phyloP scores from a whole-genome alignment of 2,888 invertebrate genomes.

The Caenorhabditis uteleia region DNA sequence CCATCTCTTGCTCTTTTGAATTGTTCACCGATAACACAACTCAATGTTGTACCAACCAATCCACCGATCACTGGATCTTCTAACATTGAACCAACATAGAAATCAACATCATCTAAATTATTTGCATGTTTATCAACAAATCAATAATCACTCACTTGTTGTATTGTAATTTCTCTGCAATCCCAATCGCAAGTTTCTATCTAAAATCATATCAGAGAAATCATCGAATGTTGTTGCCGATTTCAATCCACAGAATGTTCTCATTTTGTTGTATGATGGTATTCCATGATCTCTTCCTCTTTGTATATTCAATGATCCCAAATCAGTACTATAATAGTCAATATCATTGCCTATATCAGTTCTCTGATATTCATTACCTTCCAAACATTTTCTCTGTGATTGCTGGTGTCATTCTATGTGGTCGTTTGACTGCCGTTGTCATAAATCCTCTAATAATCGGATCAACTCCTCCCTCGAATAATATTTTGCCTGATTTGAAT shows the following conservation, averaged over 20 bases:
- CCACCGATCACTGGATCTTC: constrained; percentile 72
- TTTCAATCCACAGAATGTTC: constrained; percentile 84
- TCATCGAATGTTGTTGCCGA: constrained; percentile 78
- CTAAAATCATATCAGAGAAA: constrained; percentile 81
- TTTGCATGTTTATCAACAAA: background rate
- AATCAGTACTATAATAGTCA: constrained; percentile 74
- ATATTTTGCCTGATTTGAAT: constrained; percentile 91
- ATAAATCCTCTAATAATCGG: constrained; percentile 67
- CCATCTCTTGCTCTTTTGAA: constrained; percentile 72
- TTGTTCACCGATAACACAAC: constrained; percentile 72
- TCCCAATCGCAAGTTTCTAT: constrained; percentile 78
- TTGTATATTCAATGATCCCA: constrained; percentile 94
- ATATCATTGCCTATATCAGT: no score
- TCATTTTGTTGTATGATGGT: constrained; percentile 72
- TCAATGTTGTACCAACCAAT: constrained; percentile 73
- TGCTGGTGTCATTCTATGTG: constrained; percentile 87
- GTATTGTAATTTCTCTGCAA: constrained; percentile 72
- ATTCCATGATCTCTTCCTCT: constrained; percentile 90
- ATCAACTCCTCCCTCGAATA: constrained; percentile 80
- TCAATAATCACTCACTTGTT: constrained; percentile 43
- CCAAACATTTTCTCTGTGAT: constrained; percentile 87
- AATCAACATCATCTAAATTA: constrained; percentile 72
- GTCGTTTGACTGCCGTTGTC: constrained; percentile 65
- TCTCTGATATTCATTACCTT: constrained; percentile 70
- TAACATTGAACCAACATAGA: constrained; percentile 73